These are phyloP conservation scores for Gadopsis bispinosus DNA, from an alignment of 2,797 vertebrate genomes.

Conservation along the genomic window DNA sequence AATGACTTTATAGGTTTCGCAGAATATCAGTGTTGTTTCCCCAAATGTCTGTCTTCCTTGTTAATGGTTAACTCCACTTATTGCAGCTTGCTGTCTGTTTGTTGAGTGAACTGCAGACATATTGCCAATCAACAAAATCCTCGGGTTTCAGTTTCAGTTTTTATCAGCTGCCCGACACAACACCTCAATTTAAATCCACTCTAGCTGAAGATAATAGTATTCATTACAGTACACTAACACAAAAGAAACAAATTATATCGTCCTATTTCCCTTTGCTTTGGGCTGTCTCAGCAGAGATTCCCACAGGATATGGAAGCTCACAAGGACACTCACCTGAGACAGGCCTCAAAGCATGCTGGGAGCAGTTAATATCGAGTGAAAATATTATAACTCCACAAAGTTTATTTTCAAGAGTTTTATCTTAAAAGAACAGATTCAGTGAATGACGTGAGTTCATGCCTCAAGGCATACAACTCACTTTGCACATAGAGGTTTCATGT, in stretches of 20 bases:
- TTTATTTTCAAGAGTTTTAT: slow-evolving; percentile 21
- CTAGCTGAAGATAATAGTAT: not conserved
- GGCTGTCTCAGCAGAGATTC: not conserved
- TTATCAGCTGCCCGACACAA: not conserved
- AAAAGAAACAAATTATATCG: not conserved
- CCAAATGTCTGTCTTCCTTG: too few species aligned
- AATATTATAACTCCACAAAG: not conserved
- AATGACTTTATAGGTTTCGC: too few species aligned
- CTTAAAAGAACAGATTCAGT: slow-evolving; percentile 22
- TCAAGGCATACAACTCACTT: not conserved
- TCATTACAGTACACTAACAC: not conserved
- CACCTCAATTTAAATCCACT: not conserved
- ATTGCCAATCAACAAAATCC: slow-evolving; percentile 2
- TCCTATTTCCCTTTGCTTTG: not conserved
- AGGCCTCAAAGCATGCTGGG: slow-evolving; percentile 34
- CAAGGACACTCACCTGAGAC: slow-evolving; percentile 1
- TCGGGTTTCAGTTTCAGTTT: not conserved
- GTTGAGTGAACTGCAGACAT: not conserved
- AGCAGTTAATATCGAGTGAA: slow-evolving; percentile 23
- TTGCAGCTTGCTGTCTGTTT: slow-evolving; percentile 5
- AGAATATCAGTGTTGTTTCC: too few species aligned
- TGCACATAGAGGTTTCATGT: not conserved
- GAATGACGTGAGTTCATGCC: slow-evolving; percentile 3
- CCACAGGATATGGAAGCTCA: not conserved
- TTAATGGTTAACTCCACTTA: not conserved